These are phyloP conservation scores for Frankliniella intonsa DNA, from an alignment of 2,888 invertebrate genomes.

Conservation along the genomic window DNA sequence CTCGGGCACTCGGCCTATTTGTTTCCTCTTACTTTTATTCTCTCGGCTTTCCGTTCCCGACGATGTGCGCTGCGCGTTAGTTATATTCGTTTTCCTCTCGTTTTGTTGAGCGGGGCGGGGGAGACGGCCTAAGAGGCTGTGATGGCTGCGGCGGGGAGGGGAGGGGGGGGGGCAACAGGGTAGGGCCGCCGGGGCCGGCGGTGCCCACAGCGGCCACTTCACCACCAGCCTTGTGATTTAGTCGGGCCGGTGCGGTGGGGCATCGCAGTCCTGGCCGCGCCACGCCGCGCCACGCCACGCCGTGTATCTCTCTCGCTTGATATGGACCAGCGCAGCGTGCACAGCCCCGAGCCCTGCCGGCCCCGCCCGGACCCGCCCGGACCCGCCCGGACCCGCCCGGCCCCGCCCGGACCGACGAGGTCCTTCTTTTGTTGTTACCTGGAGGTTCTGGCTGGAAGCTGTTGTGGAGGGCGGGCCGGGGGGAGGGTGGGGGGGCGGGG, in stretches of 20 bases:
- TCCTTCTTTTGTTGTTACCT: slow-evolving; percentile 9
- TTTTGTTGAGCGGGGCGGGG: neutral
- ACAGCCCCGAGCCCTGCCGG: neutral
- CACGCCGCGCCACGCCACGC: neutral
- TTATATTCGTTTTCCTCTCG: too few relatives aligned
- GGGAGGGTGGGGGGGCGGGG: neutral
- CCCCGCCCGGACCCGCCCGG: neutral
- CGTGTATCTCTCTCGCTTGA: neutral
- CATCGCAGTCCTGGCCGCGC: neutral
- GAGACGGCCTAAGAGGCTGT: neutral
- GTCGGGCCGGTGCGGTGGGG: neutral
- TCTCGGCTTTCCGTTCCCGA: too few relatives aligned
- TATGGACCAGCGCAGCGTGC: neutral
- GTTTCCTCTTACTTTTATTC: too few relatives aligned
- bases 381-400: neutral
- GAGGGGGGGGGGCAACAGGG: neutral
- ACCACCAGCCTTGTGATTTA: neutral
- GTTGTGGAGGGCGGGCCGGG: neutral
- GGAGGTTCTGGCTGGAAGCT: neutral
- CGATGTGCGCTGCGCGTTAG: too few relatives aligned
- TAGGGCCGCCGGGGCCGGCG: neutral
- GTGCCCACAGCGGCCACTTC: neutral
- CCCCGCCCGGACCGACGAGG: neutral
- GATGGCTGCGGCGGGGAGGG: neutral
- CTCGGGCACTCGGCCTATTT: too few relatives aligned